Base-by-base conservation (phyloP, 2,888 invertebrate species). In the Rhagium mordax region DNA sequence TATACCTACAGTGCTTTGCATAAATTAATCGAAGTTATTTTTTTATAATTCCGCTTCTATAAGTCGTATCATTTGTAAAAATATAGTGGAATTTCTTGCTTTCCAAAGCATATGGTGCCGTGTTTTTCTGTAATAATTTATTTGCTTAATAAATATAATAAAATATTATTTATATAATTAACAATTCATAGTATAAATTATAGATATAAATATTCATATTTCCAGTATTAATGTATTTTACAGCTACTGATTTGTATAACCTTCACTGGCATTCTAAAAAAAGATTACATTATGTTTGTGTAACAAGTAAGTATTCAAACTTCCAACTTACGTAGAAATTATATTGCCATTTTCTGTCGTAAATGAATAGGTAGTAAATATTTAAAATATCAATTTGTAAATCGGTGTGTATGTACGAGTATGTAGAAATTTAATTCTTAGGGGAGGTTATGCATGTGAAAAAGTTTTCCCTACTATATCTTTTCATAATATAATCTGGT, bases 161-260 rank as follows among this genome's bases (percentile, higher is more conserved):
- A 65, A 48, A 24, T 29, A 33, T 33, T n/a, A 53, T 33, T 27
- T 53, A 60, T 59, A 60, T 69, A 69, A 67, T 60, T 59, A 69
- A 49, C 24, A 49, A 48, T 69, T 60, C 47, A 16, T 67, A 24
- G 61, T 41, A 60, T 69, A 69, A 60, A 60, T 69, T 49, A 69
- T 60, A 21, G n/a, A 53, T 53, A 60, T 60, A 69, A 60, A 69
- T 69, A 69, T 68, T 51, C 68, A 68, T 69, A 60, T 49, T 48
- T 49, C 49, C 20, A 51, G 51, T 61, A 60, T 60, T 60, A 29
- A 41, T 59, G 57, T 47, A n/a, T 49, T 69, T 69, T 69, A 69
- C 48, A 59, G 69, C 60, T 69, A 60, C 49, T 59, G 59, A 69
- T 49, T 60, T 69, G 47, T 69, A 18, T 69, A 60, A 69, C 69